Evolutionary conservation across 2,797 vertebrate species (phyloP).

Genomic region (Gorsachius magnificus): DNA sequence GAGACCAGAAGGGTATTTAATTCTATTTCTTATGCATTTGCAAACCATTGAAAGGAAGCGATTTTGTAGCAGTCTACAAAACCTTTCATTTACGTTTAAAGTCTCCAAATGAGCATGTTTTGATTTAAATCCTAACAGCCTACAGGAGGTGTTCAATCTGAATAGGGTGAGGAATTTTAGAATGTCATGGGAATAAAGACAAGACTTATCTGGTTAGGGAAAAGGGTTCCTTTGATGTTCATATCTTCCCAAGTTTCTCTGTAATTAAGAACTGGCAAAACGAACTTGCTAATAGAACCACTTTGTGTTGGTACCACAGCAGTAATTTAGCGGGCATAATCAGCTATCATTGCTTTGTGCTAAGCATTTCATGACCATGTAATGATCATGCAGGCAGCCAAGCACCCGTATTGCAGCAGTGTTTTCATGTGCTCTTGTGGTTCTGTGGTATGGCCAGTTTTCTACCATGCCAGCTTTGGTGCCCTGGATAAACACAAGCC

Average conservation of each 20-base stretch:
- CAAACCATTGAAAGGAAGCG: background rate
- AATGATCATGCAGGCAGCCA: background rate
- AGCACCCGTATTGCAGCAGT: background rate
- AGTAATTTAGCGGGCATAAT: background rate
- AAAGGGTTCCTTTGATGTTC: conserved; percentile 38
- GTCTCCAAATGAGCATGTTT: background rate
- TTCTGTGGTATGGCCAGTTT: background rate
- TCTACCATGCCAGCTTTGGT: background rate
- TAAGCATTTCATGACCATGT: background rate
- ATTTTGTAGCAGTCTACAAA: background rate
- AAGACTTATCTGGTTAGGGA: background rate
- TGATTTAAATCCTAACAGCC: background rate
- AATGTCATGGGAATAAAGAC: background rate
- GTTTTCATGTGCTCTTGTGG: background rate
- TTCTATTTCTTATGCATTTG: background rate
- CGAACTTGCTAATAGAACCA: background rate
- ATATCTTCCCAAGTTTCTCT: conserved; percentile 19
- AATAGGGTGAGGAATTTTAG: background rate
- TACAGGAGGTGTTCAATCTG: background rate
- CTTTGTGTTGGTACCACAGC: background rate
- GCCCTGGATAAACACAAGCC: background rate
- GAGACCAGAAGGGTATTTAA: background rate
- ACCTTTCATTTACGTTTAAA: conserved; percentile 14
- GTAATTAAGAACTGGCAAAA: conserved; percentile 48
- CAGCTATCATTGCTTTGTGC: background rate